Conservation (phyloP, 2,113 vertebrate genomes). For the Dicerorhinus sumatrensis region DNA sequence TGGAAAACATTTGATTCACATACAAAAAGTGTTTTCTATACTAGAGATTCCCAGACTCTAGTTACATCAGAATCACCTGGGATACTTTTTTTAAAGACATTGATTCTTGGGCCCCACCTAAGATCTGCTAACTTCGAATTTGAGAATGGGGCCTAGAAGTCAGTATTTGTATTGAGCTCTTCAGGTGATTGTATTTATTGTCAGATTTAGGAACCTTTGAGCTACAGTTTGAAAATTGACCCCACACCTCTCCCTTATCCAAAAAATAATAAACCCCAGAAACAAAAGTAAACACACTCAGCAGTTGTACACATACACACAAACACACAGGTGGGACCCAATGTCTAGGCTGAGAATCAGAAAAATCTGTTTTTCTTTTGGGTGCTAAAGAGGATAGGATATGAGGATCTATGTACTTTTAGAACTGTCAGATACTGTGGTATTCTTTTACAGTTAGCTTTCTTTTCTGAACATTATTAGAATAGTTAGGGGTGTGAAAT, state of each 20-base stretch:
- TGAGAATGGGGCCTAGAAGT: not conserved
- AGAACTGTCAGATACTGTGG: not conserved
- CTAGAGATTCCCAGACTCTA: not conserved
- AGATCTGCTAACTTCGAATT: not conserved
- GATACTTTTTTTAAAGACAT: not conserved
- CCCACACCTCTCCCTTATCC: not conserved
- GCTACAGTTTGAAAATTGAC: slow-evolving; percentile 13
- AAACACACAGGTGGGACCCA: not conserved
- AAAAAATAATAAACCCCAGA: not conserved
- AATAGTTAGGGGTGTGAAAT: not conserved
- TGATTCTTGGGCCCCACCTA: not conserved
- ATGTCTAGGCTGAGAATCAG: not conserved
- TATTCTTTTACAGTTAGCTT: not conserved
- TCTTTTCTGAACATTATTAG: not conserved
- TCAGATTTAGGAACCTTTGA: not conserved
- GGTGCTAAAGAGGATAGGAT: not conserved
- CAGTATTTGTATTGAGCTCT: not conserved
- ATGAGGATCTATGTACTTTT: not conserved
- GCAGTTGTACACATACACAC: not conserved
- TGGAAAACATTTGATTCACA: slow-evolving; percentile 52
- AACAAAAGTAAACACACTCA: not conserved
- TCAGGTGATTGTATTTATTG: not conserved
- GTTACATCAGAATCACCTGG: not conserved
- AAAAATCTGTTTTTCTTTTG: not conserved
- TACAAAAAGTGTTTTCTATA: slow-evolving; percentile 22